These are phyloP conservation scores for Galeruca laticollis DNA, from an alignment of 2,888 invertebrate genomes.

Conservation along the genomic window DNA sequence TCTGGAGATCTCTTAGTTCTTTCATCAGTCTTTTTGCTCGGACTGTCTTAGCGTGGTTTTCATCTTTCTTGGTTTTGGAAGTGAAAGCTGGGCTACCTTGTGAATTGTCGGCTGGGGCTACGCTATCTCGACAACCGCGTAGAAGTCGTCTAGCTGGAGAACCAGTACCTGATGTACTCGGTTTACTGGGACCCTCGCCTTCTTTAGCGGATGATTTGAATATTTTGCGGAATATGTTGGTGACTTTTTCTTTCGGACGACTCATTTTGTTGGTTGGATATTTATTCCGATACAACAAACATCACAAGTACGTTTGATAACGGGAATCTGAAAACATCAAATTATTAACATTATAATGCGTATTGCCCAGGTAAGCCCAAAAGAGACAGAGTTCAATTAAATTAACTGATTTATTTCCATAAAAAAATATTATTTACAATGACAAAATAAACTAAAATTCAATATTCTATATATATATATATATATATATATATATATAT, in stretches of 20 bases:
- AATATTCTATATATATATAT: too few species aligned
- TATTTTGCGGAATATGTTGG: constrained; percentile 82
- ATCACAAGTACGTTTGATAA: not conserved
- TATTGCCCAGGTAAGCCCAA: too few species aligned
- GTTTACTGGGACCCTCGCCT: constrained; percentile 69
- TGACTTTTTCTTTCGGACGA: constrained; percentile 84
- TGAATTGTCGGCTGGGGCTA: constrained; percentile 63
- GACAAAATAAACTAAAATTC: too few species aligned
- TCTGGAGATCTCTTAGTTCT: constrained; percentile 84
- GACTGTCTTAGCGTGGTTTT: constrained; percentile 72
- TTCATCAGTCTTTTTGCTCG: constrained; percentile 87
- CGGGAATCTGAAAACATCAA: constrained; percentile 1
- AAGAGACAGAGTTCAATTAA: too few species aligned
- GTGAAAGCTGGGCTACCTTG: constrained; percentile 62
- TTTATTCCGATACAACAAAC: constrained; percentile 16
- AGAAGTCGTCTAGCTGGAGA: constrained; percentile 61
- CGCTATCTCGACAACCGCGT: constrained; percentile 61
- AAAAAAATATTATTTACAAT: too few species aligned
- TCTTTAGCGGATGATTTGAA: constrained; percentile 81
- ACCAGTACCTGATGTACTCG: constrained; percentile 64
- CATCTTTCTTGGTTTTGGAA: constrained; percentile 52
- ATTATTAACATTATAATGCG: not conserved
- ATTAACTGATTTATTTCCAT: too few species aligned
- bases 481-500: too few species aligned
- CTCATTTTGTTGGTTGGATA: constrained; percentile 70